A percentile compares a stretch with the other conserved stretches of the same genome.
These are phyloP conservation scores for Myopa tessellatipennis DNA, from an alignment of 2,888 invertebrate genomes.

Conservation along the genomic window DNA sequence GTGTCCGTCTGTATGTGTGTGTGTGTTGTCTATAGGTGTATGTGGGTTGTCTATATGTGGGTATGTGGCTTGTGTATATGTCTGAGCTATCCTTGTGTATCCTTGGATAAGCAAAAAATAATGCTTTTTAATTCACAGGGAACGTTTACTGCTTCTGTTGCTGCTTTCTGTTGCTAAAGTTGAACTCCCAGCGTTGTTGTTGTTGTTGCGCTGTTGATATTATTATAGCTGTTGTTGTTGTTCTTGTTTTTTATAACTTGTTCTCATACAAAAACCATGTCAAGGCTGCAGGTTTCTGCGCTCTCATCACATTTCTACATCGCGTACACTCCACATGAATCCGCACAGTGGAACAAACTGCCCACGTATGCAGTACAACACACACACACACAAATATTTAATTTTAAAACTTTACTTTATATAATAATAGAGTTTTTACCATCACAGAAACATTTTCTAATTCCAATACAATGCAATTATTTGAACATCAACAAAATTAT, in stretches of 20 bases:
- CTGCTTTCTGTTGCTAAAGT: slow-evolving; percentile 19
- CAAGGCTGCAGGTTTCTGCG: slow-evolving; percentile 19
- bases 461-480: no score
- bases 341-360: no score
- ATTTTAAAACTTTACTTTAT: no score
- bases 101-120: slow-evolving; percentile 23
- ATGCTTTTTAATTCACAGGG: neutral
- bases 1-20: neutral
- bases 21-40: neutral
- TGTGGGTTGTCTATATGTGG: neutral
- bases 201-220: neutral
- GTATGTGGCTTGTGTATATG: neutral
- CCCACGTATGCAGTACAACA: neutral
- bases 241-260: neutral
- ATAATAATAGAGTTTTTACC: no score
- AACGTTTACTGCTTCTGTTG: neutral
- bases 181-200: slow-evolving; percentile 4
- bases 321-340: no score
- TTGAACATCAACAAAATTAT: no score
- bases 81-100: slow-evolving; percentile 22
- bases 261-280: slow-evolving; percentile 23
- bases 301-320: neutral
- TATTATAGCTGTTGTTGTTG: slow-evolving; percentile 19
- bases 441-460: no score
- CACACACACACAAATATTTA: neutral